Evolutionary conservation across 2,113 vertebrate genomes (phyloP), one percentile per base, ranked within the genome.

Genomic region (Pavo muticus): DNA sequence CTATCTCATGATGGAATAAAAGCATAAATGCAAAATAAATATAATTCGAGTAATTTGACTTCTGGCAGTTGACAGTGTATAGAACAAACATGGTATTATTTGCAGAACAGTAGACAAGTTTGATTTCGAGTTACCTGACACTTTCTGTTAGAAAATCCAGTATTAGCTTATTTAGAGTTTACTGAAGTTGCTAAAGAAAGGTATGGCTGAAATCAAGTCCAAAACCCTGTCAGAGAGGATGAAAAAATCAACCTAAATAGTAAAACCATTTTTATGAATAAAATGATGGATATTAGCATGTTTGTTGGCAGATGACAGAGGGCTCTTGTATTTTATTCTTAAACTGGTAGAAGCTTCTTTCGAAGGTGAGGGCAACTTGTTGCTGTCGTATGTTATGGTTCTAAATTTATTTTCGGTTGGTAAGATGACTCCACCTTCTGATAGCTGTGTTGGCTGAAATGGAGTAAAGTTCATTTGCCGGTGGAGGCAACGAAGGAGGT

Each of bases 401-500:
- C 83, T 91, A 90, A 88, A 77, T 95, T 95, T 90, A 73, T 88
- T 91, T 94, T 86, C 30, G 6, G 14, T 86, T 65, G 83, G 92
- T 91, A 95, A 95, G 82, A 85, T 76, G 92, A 94, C 45, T 76
- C 83, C 39, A 30, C 69, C 27, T 94, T 76, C 84, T 90, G 71
- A 89, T 71, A 82, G 57, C 54, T 44, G 21, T 74, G 57, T 79
- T 85, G 71, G 42, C 74, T 87, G 25, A 95, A 95, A 81, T 91
- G 48, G 84, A 72, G 74, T 87, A 61, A 95, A 92, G 90, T 94
- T 96, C 78, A 79, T 72, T 83, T 95, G 40, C 25, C 2, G 3
- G 37, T 82, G 40, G 8, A 61, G 37, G 39, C 75, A 84, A 52
- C 21, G 37, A 52, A 77, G 44, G 40, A 56, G 37, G 48, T 91